These are phyloP conservation scores for Antechinus stuartii DNA, from an alignment of 2,113 vertebrate species.

Conservation along the genomic window DNA sequence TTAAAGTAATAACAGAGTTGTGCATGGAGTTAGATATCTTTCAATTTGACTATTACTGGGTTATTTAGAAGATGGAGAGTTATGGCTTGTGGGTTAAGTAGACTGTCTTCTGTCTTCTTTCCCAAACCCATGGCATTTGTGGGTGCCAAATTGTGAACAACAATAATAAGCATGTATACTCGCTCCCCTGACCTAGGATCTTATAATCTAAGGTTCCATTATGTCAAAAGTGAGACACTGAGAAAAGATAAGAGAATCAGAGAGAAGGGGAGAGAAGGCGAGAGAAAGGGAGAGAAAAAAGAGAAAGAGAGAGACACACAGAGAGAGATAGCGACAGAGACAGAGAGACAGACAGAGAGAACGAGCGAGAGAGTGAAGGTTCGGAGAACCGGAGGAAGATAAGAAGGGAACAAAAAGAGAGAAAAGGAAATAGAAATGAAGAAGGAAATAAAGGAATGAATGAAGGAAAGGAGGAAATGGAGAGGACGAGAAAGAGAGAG, in stretches of 20 bases:
- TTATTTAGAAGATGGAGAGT: background rate
- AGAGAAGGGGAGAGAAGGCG: too few species aligned
- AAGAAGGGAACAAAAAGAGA: too few species aligned
- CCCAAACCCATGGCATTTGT: background rate
- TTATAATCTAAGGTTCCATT: background rate
- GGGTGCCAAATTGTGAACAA: background rate
- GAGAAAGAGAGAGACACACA: background rate
- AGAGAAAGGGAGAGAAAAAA: background rate
- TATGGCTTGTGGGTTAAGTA: background rate
- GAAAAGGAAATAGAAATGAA: too few species aligned
- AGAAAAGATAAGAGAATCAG: background rate
- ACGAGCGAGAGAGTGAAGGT: too few species aligned
- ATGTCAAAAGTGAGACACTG: background rate
- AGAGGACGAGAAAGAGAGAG: too few species aligned
- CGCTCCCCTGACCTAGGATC: background rate
- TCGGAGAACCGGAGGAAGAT: too few species aligned
- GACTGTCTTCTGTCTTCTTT: background rate
- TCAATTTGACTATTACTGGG: background rate
- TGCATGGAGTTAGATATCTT: background rate
- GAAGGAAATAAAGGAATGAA: too few species aligned
- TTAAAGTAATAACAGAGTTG: background rate
- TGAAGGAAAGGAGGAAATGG: too few species aligned
- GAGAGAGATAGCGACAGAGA: background rate
- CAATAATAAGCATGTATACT: background rate
- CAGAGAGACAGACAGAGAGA: background rate